Evolutionary conservation across 2,113 vertebrate species (phyloP), one percentile per base, ranked within the genome.

Genomic region (Actenoides hombroni): DNA sequence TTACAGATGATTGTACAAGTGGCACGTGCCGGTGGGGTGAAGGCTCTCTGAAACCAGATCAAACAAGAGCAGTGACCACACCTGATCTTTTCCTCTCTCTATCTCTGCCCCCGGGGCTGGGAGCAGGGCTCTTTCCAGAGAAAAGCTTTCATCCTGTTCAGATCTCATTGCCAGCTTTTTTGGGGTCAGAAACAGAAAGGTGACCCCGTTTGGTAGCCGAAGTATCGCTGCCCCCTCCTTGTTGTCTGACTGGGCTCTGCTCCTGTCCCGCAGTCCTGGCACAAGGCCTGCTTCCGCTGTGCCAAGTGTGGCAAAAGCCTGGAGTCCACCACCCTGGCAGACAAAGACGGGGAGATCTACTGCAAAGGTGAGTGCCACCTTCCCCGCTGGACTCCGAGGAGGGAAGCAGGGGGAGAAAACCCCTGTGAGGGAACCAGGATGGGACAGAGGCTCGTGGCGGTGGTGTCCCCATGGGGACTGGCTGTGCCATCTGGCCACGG

Each of bases 321-420:
- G 16, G 99, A 99, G 98, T 99, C 99, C 25, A 99, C 99, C 91
- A 99, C 99, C 70, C 95, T 99, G 95, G 98, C 99, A 7, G 99
- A 99, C 96, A 99, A 99, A 96, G 99, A 99, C 0, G 99, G 99
- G 42, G 99, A 99, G 95, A 99, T 99, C 94, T 99, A 98, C 94
- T 99, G 99, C 98, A 99, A 99, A 99, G 99, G 99, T 99, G 87
- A 68, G 97, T 29, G 26, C 24, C 44, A 8, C 39, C 18, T 67
- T 68, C 76, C 53, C 40, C 3, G 3, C 39, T 57, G 84, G 60
- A 3, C 25, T 15, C 44, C 0, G 1, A 23, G 56, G 40, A 42
- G 31, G 68, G 15, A 31, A 31, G 23, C 10, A 7, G n/a, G 10
- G 23, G 13, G 5, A 21, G 54, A 23, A n/a, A 59, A 51, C 6